Base-by-base conservation (phyloP, 2,888 invertebrate genomes). In the Taphrorychus bicolor region DNA sequence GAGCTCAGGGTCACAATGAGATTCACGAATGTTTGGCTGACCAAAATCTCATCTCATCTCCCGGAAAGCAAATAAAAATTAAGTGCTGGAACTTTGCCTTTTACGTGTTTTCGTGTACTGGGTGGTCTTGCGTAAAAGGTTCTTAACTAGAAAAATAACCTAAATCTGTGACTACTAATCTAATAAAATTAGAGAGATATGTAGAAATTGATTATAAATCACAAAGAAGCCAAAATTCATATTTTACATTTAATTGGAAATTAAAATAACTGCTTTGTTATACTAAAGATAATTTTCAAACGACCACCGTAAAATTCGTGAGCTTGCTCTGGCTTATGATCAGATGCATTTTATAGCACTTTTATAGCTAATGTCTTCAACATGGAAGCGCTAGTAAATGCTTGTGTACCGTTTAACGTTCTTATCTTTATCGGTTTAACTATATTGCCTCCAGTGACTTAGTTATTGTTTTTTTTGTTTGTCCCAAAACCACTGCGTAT, bases 321-420 rank as follows among this genome's bases (percentile, higher is more conserved):
- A 45, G 45, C 45, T 45, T 45, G 45, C 14, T 45, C 45, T 45
- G 45, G 45, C 14, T 45, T 45, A 45, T 45, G 45, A 45, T 45
- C 45, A 17, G 45, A 45, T 45, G 45, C 2, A 16, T 3, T 45
- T 45, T 45, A 45, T 45, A 17, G 45, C 45, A 16, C 14, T 45
- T 45, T 45, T 45, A 45, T 45, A 14, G 45, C 14, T 45, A 45
- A 45, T 45, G 45, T 45, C 17, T 45, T 45, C 45, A 17, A 45
- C 45, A 45, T 45, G 45, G 45, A 45, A 45, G 45, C 45, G 7
- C 16, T 17, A 45, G 45, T 45, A 45, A 45, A 45, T 5, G 14
- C 45, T 45, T 45, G 14, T 14, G 14, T 16, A 5, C 14, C 9
- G 14, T 45, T 45, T 45, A 45, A 45, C 45, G 17, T 45, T 17